These are phyloP conservation scores for Drosophila nigricruria DNA, from an alignment of 2,888 invertebrate species.

Conservation along the genomic window DNA sequence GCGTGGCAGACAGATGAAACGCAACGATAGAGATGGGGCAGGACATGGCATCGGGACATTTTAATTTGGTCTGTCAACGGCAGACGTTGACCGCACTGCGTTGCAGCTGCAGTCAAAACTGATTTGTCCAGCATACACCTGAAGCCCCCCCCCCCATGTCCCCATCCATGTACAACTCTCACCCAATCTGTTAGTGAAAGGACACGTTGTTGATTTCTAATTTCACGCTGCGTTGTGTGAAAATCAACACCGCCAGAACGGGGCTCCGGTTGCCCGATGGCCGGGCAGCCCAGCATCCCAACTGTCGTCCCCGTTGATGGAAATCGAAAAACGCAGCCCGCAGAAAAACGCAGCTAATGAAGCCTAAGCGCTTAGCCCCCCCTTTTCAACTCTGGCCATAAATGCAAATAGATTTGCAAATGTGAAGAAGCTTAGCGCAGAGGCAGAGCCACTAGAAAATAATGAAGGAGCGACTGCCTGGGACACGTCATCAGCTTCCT, in stretches of 20 bases:
- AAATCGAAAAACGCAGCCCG: slow-evolving; percentile 60
- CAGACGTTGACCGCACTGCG: slow-evolving; percentile 63
- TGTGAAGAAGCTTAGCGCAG: not conserved
- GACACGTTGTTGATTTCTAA: slow-evolving; percentile 79
- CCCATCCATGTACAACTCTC: not conserved
- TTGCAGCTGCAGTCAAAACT: slow-evolving; percentile 48
- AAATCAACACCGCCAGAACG: slow-evolving; percentile 73
- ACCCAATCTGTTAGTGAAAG: slow-evolving; percentile 29
- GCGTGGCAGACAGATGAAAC: slow-evolving; percentile 41
- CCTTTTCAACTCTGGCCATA: not conserved
- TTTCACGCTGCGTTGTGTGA: slow-evolving; percentile 82
- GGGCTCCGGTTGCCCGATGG: slow-evolving; percentile 2
- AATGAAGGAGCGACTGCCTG: no score
- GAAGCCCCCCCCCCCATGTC: slow-evolving; percentile 45
- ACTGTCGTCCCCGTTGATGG: slow-evolving; percentile 32
- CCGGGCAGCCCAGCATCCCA: no score
- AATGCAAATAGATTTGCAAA: slow-evolving; percentile 23
- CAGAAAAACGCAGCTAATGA: slow-evolving; percentile 75
- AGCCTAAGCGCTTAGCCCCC: slow-evolving; percentile 45
- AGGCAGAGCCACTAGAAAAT: no score
- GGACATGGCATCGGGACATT: slow-evolving; percentile 71
- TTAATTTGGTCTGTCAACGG: slow-evolving; percentile 82
- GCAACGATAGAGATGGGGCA: slow-evolving; percentile 40
- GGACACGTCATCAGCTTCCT: not conserved
- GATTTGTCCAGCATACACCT: slow-evolving; percentile 65